These are phyloP conservation scores for Fopius arisanus DNA, from an alignment of 1,140 invertebrate species.

Conservation along the genomic window DNA sequence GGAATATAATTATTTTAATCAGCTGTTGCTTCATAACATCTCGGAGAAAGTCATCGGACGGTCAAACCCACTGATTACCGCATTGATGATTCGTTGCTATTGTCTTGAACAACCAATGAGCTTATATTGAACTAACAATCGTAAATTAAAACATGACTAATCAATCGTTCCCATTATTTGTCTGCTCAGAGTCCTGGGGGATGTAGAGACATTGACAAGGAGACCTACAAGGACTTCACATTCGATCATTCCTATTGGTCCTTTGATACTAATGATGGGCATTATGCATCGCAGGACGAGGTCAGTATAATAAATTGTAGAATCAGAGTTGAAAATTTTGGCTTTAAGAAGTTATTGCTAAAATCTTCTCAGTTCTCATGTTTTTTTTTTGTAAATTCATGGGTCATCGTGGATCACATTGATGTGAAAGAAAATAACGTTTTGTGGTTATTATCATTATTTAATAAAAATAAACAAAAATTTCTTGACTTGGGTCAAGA, in stretches of 20 bases:
- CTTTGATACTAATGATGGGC: slow-evolving; percentile 72
- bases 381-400: too few species aligned
- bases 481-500: too few species aligned
- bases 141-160: neutral
- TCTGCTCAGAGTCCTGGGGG: slow-evolving; percentile 59
- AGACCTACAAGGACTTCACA: slow-evolving; percentile 87
- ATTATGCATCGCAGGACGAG: slow-evolving; percentile 85
- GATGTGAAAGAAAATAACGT: too few species aligned
- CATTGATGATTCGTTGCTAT: neutral
- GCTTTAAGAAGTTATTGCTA: neutral
- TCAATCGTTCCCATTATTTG: neutral
- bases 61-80: neutral
- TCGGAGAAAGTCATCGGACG: neutral
- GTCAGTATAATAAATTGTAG: too few species aligned
- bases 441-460: too few species aligned
- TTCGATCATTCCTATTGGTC: slow-evolving; percentile 96
- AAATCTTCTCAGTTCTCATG: too few species aligned
- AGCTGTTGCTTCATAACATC: neutral
- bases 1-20: neutral
- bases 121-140: neutral
- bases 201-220: slow-evolving; percentile 66
- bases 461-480: too few species aligned
- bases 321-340: slow-evolving; percentile 13
- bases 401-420: too few species aligned
- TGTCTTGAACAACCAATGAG: neutral